Evolutionary conservation across 1,140 invertebrate species (phyloP).

Genomic region (Mamestra configurata): DNA sequence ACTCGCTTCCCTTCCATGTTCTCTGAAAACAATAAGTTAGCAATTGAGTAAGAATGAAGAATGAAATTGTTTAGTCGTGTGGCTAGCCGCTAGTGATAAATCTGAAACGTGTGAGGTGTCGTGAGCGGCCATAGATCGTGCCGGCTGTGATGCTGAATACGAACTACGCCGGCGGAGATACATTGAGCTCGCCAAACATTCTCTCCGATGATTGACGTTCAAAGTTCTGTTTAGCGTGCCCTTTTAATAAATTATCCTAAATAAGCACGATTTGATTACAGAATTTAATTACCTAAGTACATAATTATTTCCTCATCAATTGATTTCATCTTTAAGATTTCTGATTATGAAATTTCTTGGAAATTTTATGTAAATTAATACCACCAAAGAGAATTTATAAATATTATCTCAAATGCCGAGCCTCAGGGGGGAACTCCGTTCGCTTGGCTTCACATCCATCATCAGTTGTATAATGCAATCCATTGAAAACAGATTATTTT

Average conservation of each 20-base stretch:
- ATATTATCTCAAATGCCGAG: constrained; percentile 16
- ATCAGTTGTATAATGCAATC: neutral
- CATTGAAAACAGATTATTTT: neutral
- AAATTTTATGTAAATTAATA: constrained; percentile 28
- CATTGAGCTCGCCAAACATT: constrained; percentile 11
- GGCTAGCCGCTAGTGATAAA: constrained; percentile 10
- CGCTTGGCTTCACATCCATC: neutral
- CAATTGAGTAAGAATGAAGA: constrained; percentile 18
- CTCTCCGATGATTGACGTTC: constrained; percentile 2
- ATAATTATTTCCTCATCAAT: constrained; percentile 21
- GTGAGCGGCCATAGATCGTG: constrained; percentile 22
- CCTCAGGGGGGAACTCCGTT: neutral
- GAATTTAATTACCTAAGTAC: neutral
- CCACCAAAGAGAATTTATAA: constrained; percentile 3
- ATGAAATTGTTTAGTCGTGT: constrained; percentile 29
- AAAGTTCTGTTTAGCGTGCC: neutral
- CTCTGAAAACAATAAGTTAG: constrained; percentile 55
- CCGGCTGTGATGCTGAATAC: constrained; percentile 16
- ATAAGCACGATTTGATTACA: neutral
- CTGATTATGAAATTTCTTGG: constrained; percentile 1
- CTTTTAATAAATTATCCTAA: constrained; percentile 2
- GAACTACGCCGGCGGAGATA: neutral
- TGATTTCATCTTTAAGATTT: constrained; percentile 6
- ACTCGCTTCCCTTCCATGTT: constrained; percentile 47
- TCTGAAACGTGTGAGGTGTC: neutral